Base-by-base conservation (phyloP, 1,140 invertebrate genomes). In the Rhagoletis pomonella region DNA sequence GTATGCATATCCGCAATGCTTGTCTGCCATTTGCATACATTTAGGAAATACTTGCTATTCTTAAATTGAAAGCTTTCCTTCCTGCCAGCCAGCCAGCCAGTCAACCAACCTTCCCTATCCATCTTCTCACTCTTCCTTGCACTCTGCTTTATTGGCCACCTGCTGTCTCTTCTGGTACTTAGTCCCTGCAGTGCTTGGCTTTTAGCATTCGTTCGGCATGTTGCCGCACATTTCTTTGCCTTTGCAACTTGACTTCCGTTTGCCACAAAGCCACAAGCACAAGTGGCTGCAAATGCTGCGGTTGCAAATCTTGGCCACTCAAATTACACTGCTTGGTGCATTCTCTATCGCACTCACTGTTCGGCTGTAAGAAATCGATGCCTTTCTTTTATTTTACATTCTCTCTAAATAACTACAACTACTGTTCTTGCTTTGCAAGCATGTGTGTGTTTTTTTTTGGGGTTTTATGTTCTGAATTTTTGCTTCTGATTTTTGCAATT, bases 11-110 rank as follows among this genome's bases (percentile, higher is more conserved):
- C 47, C 73, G 55, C 9, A 55, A n/a, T 58, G 73, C n/a, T 55
- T 55, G 44, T 19, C 44, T 19, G n/a, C 44, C 73, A 81, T 81
- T 81, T 81, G 47, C 73, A 81, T 81, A 81, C 47, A 81, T 81
- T 81, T 81, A 19, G 47, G 50, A 55, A 50, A 10, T 50, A 14
- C 44, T 55, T 81, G n/a, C 73, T n/a, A 55, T 81, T 58, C 19
- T 81, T 29, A 50, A 81, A 55, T 29, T 58, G 73, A 81, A 81
- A 55, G 73, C 47, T 58, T 81, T 55, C 19, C 47, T 81, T 55
- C 73, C 47, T 81, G 44, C 47, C 17, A 12, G 39, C 39, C 9
- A 12, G 2, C 44, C 14, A 14, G 60, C 47, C 29, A 29, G 29
- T 29, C 29, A 29, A 29, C 29, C 29, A 29, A 29, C 29, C 29